Evolutionary conservation across 2,888 invertebrate genomes (phyloP), one percentile per base, ranked within the genome.

Genomic region (Rhagonycha lutea): DNA sequence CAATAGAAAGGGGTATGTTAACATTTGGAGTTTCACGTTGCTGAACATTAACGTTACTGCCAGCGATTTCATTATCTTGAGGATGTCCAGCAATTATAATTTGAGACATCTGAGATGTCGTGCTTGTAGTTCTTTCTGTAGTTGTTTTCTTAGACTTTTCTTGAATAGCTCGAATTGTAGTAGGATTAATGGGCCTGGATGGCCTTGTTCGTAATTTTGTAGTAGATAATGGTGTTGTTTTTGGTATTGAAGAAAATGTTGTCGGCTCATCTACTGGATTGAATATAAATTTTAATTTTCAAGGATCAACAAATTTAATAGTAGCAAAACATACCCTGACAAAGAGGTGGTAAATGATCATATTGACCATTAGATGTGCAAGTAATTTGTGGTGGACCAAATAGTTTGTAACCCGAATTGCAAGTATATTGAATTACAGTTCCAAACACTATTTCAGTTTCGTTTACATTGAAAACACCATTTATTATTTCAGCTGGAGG

Each of bases 281-380:
- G 70, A 81, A 76, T 62, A 72, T 61, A 69, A 24, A 26, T 61
- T 14, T 14, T 68, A 32, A 68, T 68, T 26, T 68, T 61, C 2
- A 68, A 28, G 12, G 9, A 14, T 32, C 14, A 14, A 47, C 2
- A 11, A 8, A 69, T 60, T 14, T 72, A 18, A n/a, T 14, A 11
- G 3, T 14, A 47, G 14, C 9, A 32, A 18, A 67, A 60, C 14
- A 18, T 72, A 78, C 95, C 90, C 86, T 89, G 89, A 86, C 97
- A 97, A 68, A 89, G 89, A 0, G 97, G 96, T 68, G 94, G 89
- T 0, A 91, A 89, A 71, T 92, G 91, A 85, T 96, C 95, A 91
- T 96, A 97, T 76, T 92, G 91, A 0, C 97, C 97, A 68, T 91
- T 92, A 11, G 93, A 90, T 71, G 94, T 89, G 82, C 97, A 97